Evolutionary conservation across 2,113 vertebrate genomes (phyloP), one percentile per base, ranked within the genome.

Genomic region (Perca schrenkii): DNA sequence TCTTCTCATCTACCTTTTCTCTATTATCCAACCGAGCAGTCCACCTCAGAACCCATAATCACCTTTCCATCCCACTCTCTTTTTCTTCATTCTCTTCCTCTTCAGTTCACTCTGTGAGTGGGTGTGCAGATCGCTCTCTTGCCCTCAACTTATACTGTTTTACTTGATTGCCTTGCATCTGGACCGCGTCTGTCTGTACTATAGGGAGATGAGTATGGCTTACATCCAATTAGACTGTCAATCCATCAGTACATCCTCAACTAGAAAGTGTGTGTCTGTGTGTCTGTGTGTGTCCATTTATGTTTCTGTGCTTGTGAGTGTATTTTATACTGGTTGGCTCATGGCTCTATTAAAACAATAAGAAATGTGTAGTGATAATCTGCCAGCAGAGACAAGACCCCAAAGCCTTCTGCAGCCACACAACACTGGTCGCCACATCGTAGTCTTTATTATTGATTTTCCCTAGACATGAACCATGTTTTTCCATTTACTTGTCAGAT

Each of bases 401-500:
- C 76, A 82, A 88, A 88, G 70, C 78, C 75, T 6, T 22, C 52
- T 34, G 49, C 74, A 40, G 68, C 15, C 74, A 54, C 81, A 50
- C 73, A 63, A 66, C 70, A 56, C 67, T 34, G 36, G n/a, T 67
- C 63, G 22, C 85, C 78, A 79, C 84, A 84, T 87, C 81, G 79
- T 54, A 11, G 79, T 86, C 86, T 87, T 81, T 84, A 78, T 82
- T 88, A 91, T 93, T 80, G 91, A 92, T 93, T 88, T 89, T 68
- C 16, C 21, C 54, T 4, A 65, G 72, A 90, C 74, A 64, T 91
- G 92, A 92, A 89, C 89, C 86, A 93, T 92, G 90, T 87, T 86
- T 93, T 91, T 89, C 89, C 85, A 92, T 93, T 90, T 92, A 77
- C 88, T 88, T 91, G 94, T 92, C 93, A 90, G 72, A 90, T 91